Evolutionary conservation across 2,113 vertebrate genomes (phyloP).

Genomic region (Hyla sarda): DNA sequence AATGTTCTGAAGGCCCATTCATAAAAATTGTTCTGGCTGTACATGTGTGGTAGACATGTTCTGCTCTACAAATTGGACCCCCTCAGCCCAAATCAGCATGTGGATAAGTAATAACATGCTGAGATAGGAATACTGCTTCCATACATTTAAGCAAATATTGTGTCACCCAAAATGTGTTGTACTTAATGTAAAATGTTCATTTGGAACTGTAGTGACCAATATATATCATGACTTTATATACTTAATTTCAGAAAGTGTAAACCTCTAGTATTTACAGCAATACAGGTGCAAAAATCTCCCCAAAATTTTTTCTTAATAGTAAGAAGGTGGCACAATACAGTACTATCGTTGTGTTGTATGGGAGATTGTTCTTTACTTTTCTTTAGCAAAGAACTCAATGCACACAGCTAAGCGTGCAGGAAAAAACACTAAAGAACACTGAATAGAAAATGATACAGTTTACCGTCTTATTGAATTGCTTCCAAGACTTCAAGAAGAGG

Average conservation of each 20-base stretch:
- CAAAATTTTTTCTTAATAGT: slow-evolving; percentile 30
- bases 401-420: slow-evolving; percentile 21
- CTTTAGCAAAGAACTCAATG: background rate
- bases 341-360: slow-evolving; percentile 34
- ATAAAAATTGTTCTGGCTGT: no score
- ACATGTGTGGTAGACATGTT: no score
- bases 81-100: no score
- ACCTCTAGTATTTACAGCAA: background rate
- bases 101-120: no score
- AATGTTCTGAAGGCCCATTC: no score
- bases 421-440: slow-evolving; percentile 12
- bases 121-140: no score
- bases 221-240: no score
- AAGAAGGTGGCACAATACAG: slow-evolving; percentile 20
- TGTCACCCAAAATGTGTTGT: background rate
- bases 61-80: no score
- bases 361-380: slow-evolving; percentile 34
- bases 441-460: slow-evolving; percentile 11
- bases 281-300: background rate
- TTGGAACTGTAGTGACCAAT: background rate
- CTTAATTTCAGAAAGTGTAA: background rate
- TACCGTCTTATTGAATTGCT: slow-evolving; percentile 40
- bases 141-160: background rate
- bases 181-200: background rate
- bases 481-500: background rate